A percentile compares a stretch with the other conserved stretches of the same genome.
Conservation (phyloP, 1,140 invertebrate genomes). For the Calephelis virginiensis region DNA sequence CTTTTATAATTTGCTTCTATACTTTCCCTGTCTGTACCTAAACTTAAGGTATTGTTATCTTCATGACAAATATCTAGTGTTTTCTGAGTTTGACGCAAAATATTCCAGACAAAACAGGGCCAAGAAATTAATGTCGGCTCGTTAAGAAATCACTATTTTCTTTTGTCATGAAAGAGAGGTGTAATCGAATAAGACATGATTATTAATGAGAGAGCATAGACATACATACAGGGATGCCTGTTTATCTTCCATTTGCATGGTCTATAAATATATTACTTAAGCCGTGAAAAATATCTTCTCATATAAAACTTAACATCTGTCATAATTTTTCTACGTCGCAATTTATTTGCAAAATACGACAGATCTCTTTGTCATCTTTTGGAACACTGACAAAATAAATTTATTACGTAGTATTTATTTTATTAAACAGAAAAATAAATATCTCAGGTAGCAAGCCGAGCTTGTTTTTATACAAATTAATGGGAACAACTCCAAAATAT, state of each 20-base stretch:
- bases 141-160: no score
- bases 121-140: no score
- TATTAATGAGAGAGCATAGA: not conserved
- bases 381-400: constrained; percentile 7
- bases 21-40: no score
- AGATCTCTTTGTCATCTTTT: constrained; percentile 57
- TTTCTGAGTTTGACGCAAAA: no score
- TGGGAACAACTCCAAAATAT: constrained; percentile 11
- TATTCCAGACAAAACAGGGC: no score
- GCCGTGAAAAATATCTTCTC: constrained; percentile 61
- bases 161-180: no score
- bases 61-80: no score
- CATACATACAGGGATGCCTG: constrained; percentile 24
- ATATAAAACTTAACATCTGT: constrained; percentile 60
- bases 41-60: no score
- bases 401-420: constrained; percentile 6
- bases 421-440: constrained; percentile 14
- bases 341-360: constrained; percentile 66
- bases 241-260: constrained; percentile 47
- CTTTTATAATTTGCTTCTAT: no score
- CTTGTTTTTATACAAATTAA: constrained; percentile 13
- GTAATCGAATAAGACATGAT: not conserved
- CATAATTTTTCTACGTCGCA: constrained; percentile 78
- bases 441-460: constrained; percentile 13
- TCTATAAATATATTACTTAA: constrained; percentile 59